A percentile compares a stretch with the other conserved stretches of the same genome.
Evolutionary conservation across 2,888 invertebrate species (phyloP).

Genomic region (Andrena bicolor): DNA sequence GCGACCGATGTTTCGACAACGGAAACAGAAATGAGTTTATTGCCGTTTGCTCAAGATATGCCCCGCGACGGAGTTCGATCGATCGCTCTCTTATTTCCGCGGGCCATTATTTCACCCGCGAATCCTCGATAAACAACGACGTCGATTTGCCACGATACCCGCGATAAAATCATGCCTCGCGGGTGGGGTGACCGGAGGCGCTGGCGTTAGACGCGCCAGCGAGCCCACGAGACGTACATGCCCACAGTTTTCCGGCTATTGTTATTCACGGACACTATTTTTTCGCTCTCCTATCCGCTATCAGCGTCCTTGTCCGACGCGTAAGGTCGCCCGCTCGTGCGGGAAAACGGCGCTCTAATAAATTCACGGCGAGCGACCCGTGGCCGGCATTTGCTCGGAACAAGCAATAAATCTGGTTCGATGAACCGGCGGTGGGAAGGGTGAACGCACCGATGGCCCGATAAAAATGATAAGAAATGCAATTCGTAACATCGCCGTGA

Average conservation of each 20-base stretch:
- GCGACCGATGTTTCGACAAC: constrained; percentile 14
- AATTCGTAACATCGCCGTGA: constrained; percentile 71
- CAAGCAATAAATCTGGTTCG: constrained; percentile 66
- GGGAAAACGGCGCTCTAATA: constrained; percentile 28
- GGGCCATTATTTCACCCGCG: background rate
- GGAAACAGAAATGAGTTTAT: constrained; percentile 8
- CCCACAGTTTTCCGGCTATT: constrained; percentile 57
- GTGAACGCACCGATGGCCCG: constrained; percentile 68
- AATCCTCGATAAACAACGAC: constrained; percentile 22
- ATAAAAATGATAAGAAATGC: constrained; percentile 73
- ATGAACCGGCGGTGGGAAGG: constrained; percentile 61
- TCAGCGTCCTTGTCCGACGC: constrained; percentile 23
- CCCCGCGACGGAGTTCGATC: background rate
- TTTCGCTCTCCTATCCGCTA: constrained; percentile 21
- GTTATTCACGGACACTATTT: constrained; percentile 33
- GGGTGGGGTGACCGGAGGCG: background rate
- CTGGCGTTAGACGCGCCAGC: background rate
- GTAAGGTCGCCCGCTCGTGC: background rate
- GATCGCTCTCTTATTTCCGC: constrained; percentile 5
- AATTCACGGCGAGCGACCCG: constrained; percentile 3
- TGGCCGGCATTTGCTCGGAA: constrained; percentile 52
- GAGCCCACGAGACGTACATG: constrained; percentile 1
- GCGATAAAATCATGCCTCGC: background rate
- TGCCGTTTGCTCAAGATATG: constrained; percentile 35
- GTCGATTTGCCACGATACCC: background rate